Conservation (phyloP, 1,140 invertebrate genomes). For the Anoplolepis gracilipes region DNA sequence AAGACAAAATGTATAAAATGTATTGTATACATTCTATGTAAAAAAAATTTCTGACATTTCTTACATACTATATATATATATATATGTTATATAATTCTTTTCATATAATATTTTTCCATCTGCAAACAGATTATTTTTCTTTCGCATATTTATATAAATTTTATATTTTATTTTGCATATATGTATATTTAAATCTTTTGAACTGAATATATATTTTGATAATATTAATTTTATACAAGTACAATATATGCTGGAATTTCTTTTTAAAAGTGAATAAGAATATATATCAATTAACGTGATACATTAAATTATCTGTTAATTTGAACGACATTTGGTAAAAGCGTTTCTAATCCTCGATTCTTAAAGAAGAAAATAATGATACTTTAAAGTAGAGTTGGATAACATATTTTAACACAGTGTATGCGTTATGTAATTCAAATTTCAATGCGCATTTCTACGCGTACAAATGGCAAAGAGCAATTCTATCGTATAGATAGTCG, state of each 20-base stretch:
- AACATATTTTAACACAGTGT: constrained; percentile 23
- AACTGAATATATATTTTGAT: background rate
- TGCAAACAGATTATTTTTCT: background rate
- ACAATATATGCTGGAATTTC: background rate
- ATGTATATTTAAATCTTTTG: background rate
- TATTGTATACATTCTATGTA: too few species aligned
- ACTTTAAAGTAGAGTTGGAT: constrained; percentile 30
- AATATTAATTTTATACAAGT: background rate
- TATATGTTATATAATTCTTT: background rate
- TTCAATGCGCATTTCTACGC: constrained; percentile 73
- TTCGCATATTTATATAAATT: background rate
- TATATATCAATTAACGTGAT: background rate
- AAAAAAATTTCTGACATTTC: background rate
- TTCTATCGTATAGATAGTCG: constrained; percentile 75
- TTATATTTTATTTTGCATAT: background rate
- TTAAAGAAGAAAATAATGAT: background rate
- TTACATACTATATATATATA: too few species aligned
- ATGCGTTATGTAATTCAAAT: constrained; percentile 71
- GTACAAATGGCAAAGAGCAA: constrained; percentile 67
- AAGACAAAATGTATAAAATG: too few species aligned
- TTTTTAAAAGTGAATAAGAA: background rate
- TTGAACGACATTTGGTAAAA: background rate
- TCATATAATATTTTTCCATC: background rate
- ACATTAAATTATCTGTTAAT: background rate
- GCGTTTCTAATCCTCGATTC: background rate